A percentile compares a stretch with the other conserved stretches of the same genome.
phyloP scores from a whole-genome alignment of 2,797 vertebrate species.

The Sebastes hubbsi region DNA sequence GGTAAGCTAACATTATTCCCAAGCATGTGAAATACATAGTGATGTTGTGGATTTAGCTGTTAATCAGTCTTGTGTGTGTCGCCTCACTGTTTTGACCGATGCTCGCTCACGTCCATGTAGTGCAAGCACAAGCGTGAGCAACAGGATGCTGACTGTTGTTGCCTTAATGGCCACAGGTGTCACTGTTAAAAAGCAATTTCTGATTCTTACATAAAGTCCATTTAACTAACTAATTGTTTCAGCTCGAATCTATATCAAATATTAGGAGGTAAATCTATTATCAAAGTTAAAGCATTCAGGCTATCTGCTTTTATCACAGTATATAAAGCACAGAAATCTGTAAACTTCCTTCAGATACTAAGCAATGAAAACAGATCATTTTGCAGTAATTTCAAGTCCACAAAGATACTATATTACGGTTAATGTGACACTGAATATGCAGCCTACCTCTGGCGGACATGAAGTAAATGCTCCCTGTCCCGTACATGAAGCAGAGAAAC shows the following conservation, averaged over 20 bases:
- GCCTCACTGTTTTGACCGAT: no score
- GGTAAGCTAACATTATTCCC: no score
- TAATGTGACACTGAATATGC: not conserved
- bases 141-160: no score
- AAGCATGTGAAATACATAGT: no score
- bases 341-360: not conserved
- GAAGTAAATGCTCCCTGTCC: constrained; percentile 82
- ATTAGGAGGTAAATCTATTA: not conserved
- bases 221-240: not conserved
- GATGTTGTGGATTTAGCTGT: no score
- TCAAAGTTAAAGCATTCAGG: not conserved
- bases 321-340: not conserved
- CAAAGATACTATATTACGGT: not conserved
- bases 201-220: no score
- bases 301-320: not conserved
- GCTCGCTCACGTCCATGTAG: no score
- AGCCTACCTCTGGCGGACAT: constrained; percentile 88
- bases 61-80: no score
- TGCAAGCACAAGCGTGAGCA: no score
- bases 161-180: no score
- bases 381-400: not conserved
- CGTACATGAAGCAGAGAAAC: constrained; percentile 75
- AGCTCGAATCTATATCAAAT: not conserved
- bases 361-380: not conserved
- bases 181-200: no score